A percentile compares a stretch with the other conserved stretches of the same genome.
Conservation (phyloP, 2,113 vertebrate species). For the Chiloscyllium plagiosum region DNA sequence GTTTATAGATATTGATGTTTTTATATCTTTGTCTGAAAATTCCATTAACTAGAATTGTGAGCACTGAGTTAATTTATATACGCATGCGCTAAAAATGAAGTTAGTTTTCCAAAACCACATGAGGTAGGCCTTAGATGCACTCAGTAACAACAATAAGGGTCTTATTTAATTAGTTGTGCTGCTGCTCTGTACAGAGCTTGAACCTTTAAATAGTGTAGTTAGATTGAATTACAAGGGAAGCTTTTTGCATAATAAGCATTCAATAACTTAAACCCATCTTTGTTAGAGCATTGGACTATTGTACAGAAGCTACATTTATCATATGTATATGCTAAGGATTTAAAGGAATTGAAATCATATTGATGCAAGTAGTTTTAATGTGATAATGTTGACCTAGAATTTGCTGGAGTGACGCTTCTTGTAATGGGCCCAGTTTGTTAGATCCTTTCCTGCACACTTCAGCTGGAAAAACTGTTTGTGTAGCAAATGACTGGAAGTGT, state of each 20-base stretch:
- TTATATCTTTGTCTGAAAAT: not conserved
- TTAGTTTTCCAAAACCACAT: not conserved
- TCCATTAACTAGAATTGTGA: not conserved
- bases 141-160: not conserved
- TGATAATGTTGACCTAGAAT: not conserved
- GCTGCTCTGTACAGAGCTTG: too few relatives aligned
- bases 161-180: not conserved
- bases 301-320: not conserved
- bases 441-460: not conserved
- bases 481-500: not conserved
- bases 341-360: not conserved
- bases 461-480: not conserved
- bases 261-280: not conserved
- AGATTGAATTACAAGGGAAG: slow-evolving; percentile 15
- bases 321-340: not conserved
- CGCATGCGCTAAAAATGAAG: not conserved
- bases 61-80: not conserved
- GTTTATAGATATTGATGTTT: not conserved
- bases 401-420: not conserved
- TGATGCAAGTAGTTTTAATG: not conserved
- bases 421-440: not conserved
- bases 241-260: not conserved
- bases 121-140: not conserved
- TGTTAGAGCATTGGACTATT: not conserved
- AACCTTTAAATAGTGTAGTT: not conserved